Evolutionary conservation across 2,888 invertebrate species (phyloP).

Genomic region (Gymnosoma rotundatum): DNA sequence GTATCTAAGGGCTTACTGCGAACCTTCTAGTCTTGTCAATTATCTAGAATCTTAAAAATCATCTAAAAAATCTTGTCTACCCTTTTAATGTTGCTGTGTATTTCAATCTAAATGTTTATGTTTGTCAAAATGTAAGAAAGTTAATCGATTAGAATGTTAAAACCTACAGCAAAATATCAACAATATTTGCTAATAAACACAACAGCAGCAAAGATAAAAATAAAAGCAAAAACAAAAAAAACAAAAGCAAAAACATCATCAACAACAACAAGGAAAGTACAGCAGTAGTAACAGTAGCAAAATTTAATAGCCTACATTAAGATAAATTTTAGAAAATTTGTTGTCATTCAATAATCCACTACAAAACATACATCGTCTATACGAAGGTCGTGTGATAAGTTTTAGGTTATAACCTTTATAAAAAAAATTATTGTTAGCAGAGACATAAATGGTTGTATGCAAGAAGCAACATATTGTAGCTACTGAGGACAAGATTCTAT

Average conservation of each 20-base stretch:
- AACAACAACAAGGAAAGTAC: not conserved
- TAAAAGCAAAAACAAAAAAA: constrained; percentile 30
- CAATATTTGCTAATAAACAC: constrained; percentile 47
- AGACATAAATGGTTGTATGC: too few relatives aligned
- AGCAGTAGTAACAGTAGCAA: constrained; percentile 42
- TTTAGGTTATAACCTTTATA: not conserved
- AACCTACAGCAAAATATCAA: constrained; percentile 55
- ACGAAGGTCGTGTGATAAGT: not conserved
- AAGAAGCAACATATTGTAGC: too few relatives aligned
- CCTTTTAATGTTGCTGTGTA: not conserved
- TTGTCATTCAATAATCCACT: constrained; percentile 52
- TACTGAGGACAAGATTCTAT: too few relatives aligned
- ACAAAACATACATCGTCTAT: constrained; percentile 6
- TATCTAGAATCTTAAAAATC: not conserved
- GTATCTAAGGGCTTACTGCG: too few relatives aligned
- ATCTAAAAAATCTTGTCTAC: not conserved
- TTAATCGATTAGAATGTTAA: constrained; percentile 67
- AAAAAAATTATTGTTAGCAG: too few relatives aligned
- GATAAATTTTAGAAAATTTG: constrained; percentile 47
- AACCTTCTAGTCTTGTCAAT: too few relatives aligned
- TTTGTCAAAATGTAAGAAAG: constrained; percentile 59
- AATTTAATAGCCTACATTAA: constrained; percentile 60
- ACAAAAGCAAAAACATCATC: constrained; percentile 9
- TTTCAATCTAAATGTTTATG: not conserved
- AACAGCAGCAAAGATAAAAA: constrained; percentile 19